These are phyloP conservation scores for Gasteruption jaculator DNA, from an alignment of 2,888 invertebrate species.

Conservation along the genomic window DNA sequence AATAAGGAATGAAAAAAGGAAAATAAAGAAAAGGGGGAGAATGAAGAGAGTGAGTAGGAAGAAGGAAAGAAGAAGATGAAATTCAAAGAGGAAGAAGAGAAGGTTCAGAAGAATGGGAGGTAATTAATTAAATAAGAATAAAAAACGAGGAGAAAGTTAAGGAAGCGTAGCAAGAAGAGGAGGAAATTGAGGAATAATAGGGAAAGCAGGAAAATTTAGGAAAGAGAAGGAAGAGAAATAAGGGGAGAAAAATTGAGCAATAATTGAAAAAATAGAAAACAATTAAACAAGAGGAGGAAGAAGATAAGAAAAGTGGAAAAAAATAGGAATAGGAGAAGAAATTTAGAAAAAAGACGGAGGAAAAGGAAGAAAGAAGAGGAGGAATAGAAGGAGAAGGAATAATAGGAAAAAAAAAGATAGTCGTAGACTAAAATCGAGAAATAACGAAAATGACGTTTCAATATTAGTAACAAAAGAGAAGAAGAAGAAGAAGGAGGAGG, in stretches of 20 bases:
- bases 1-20: too few relatives aligned
- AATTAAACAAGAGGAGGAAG: conserved; percentile 12
- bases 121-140: too few relatives aligned
- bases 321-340: conserved; percentile 14
- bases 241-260: conserved; percentile 11
- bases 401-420: conserved; percentile 9
- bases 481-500: conserved; percentile 12
- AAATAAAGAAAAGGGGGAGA: too few relatives aligned
- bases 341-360: conserved; percentile 17
- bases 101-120: too few relatives aligned
- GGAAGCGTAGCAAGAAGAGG: conserved; percentile 15
- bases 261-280: conserved; percentile 6
- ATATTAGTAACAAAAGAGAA: too few relatives aligned
- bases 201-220: conserved; percentile 12
- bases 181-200: conserved; percentile 10
- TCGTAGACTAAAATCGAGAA: not conserved
- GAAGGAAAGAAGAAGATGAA: too few relatives aligned
- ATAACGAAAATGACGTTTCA: too few relatives aligned
- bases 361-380: conserved; percentile 17
- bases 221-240: not conserved
- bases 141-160: conserved; percentile 9
- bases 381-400: conserved; percentile 9
- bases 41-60: too few relatives aligned
- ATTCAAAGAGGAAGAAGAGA: too few relatives aligned
- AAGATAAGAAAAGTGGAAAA: conserved; percentile 7